Conservation (phyloP, 2,888 invertebrate genomes). For the Hoplodrina ambigua region DNA sequence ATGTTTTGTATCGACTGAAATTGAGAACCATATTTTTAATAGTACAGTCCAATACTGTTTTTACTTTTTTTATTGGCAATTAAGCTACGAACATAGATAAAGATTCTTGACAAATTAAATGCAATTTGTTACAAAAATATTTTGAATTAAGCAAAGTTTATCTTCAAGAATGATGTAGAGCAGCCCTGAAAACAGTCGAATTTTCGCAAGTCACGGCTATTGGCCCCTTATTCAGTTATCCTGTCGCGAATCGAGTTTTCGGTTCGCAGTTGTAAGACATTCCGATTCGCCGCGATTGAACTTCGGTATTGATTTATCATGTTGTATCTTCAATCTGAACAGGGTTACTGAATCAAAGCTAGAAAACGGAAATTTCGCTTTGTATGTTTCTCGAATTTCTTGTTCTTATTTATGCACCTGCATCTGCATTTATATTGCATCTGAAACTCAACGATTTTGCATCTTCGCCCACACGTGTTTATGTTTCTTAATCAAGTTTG, state of each 20-base stretch:
- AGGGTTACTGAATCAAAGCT: slow-evolving; percentile 46
- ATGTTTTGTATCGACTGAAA: not conserved
- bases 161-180: slow-evolving; percentile 3
- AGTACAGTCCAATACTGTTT: not conserved
- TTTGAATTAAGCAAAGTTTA: not conserved
- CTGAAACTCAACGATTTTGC: slow-evolving; percentile 70
- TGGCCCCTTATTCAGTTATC: slow-evolving; percentile 80
- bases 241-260: slow-evolving; percentile 79
- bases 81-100: not conserved
- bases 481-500: slow-evolving; percentile 84
- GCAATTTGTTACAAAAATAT: not conserved
- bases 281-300: slow-evolving; percentile 71
- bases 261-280: slow-evolving; percentile 81
- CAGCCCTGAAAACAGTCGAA: slow-evolving; percentile 73
- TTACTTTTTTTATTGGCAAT: too few relatives aligned
- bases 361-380: slow-evolving; percentile 45
- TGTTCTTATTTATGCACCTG: slow-evolving; percentile 43
- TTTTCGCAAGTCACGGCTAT: slow-evolving; percentile 80
- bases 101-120: not conserved
- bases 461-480: slow-evolving; percentile 73
- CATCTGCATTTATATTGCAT: slow-evolving; percentile 59
- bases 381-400: slow-evolving; percentile 43
- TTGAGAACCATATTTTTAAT: not conserved
- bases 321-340: slow-evolving; percentile 36
- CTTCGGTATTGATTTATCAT: slow-evolving; percentile 75